Evolutionary conservation across 37 sponge, comb jelly and placozoan species (phyloP), one percentile per base, ranked within the genome.

Genomic region (Amphimedon queenslandica): DNA sequence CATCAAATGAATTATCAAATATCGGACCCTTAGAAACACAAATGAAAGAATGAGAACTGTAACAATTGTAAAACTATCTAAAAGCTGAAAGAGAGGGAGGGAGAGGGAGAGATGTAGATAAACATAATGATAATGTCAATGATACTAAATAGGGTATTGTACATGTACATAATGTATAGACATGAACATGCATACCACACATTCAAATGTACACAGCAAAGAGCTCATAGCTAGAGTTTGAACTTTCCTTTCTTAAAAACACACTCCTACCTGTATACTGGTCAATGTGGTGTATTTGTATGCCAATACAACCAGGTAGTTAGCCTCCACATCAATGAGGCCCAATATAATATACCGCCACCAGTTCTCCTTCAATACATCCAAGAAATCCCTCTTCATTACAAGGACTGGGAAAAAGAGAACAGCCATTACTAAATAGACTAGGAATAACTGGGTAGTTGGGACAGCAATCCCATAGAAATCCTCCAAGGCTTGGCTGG

Each of bases 231-330:
- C n/a, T n/a, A n/a, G n/a, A n/a, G n/a, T n/a, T n/a, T n/a, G n/a
- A n/a, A n/a, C n/a, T n/a, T n/a, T n/a, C n/a, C n/a, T n/a, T n/a
- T n/a, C n/a, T n/a, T n/a, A n/a, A n/a, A n/a, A 37, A 5, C 28
- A 28, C 51, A 37, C 1, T 53, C 77, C 28, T 71, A 93, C 94
- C 87, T 93, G 94, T 28, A 95, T 57, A 38, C 91, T 87, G 30
- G 92, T 95, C 28, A 95, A 58, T 35, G 85, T 86, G 60, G 96
- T 95, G 83, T 88, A 95, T 57, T 84, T 74, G 66, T 92, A 88
- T 2, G 96, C 81, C 35, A 73, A 51, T 0, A 95, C 75, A 6
- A 92, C 55, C n/a, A 84, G 42, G 51, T 74, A 95, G 67, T 87
- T 92, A 0, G 80, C 96, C 32, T 95, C 92, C 28, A 85, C 92